Conservation (phyloP, 2,113 vertebrate genomes). For the Pycnonotus jocosus region DNA sequence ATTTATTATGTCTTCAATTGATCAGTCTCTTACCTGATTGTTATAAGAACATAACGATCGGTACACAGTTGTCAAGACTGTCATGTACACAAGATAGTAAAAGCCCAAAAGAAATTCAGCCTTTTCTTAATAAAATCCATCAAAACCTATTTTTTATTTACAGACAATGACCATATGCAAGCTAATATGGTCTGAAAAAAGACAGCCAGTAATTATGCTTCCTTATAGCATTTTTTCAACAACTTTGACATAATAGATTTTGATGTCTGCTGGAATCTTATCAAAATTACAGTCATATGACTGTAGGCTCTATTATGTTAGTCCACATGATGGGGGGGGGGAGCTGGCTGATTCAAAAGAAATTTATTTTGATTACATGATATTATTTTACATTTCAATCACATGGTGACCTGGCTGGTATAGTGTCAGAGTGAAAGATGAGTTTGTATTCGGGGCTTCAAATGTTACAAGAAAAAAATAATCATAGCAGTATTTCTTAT, state of each 20-base stretch:
- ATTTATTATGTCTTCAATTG: slow-evolving; percentile 27
- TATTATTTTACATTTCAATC: slow-evolving; percentile 23
- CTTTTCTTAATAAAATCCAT: slow-evolving; percentile 28
- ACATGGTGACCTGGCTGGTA: background rate
- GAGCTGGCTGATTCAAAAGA: background rate
- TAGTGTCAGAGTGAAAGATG: background rate
- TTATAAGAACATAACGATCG: background rate
- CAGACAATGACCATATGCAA: slow-evolving; percentile 1
- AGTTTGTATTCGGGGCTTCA: background rate
- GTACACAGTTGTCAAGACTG: slow-evolving; percentile 15
- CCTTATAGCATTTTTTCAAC: slow-evolving; percentile 1
- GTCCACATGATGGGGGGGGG: background rate
- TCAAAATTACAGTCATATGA: background rate
- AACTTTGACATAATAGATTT: slow-evolving; percentile 2
- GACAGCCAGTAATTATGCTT: background rate
- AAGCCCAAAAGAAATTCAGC: slow-evolving; percentile 16
- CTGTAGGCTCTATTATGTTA: background rate
- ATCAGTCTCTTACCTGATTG: slow-evolving; percentile 22
- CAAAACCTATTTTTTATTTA: slow-evolving; percentile 31
- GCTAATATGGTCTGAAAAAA: background rate
- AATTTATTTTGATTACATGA: background rate
- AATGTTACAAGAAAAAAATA: background rate
- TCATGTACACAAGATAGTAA: background rate
- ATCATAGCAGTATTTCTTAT: background rate
- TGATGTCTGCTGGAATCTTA: background rate